Evolutionary conservation across 1,140 invertebrate species (phyloP), one percentile per base, ranked within the genome.

Genomic region (Bombus superbus): DNA sequence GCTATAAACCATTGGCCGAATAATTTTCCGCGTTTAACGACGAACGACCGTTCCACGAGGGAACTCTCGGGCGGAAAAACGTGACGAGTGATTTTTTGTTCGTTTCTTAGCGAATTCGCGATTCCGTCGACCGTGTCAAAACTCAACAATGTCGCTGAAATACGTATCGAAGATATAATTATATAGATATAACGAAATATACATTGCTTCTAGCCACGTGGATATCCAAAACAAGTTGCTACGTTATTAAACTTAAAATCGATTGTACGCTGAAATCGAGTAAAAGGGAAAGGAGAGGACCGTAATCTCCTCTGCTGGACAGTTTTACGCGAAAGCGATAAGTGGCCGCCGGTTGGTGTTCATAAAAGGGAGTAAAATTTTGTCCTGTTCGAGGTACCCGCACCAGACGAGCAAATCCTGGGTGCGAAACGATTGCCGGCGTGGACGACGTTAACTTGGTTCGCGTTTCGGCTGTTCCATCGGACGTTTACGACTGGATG

Each of bases 401-500:
- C 72, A 47, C 3, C 66, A 40, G 66, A 44, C 28, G 5, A 4
- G 2, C 73, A 22, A 35, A 25, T 53, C 74, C 32, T 44, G 28
- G 28, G 38, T 42, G 73, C 72, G 86, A 88, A 74, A 76, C 42
- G 72, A 64, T 76, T 40, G 35, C 44, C 44, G 53, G 32, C 66
- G 64, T 53, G 57, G 74, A 72, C 42, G 47, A 40, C 35, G 80
- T 86, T 89, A 86, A 86, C 75, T 81, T 77, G 68, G 76, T 15
- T 62, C 80, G 75, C 74, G 57, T 86, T 68, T 47, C 74, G 66
- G 11, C 40, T 42, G 25, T 68, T 44, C 44, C 77, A 38, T 66
- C 64, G 69, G 66, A 86, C 87, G 42, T 83, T 89, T 89, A 86
- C 84, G 80, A 88, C 42, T 38, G 38, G 69, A 72, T 9, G 35